Evolutionary conservation across 2,888 invertebrate genomes (phyloP).

Genomic region (Protophormia terraenovae): DNA sequence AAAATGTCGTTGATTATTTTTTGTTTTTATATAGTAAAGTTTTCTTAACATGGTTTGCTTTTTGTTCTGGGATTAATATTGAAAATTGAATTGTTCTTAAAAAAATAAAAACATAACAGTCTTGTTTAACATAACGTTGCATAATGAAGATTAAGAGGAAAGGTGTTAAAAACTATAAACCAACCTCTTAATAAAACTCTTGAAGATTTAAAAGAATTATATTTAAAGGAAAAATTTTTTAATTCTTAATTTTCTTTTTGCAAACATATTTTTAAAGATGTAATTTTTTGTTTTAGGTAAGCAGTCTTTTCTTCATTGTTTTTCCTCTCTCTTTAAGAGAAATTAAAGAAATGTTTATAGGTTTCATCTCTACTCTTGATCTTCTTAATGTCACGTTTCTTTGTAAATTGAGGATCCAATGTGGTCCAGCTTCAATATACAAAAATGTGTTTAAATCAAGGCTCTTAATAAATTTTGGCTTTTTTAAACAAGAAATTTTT

Average conservation of each 20-base stretch:
- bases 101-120: constrained; percentile 37
- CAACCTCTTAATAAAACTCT: too few relatives aligned
- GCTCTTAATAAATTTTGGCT: background rate
- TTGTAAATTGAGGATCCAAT: constrained; percentile 58
- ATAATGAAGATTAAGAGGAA: background rate
- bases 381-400: background rate
- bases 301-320: too few relatives aligned
- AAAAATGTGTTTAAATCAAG: constrained; percentile 13
- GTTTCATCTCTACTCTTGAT: background rate
- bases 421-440: constrained; percentile 58
- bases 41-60: background rate
- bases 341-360: background rate
- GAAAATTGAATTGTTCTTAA: constrained; percentile 24
- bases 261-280: background rate
- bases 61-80: constrained; percentile 6
- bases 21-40: background rate
- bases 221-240: too few relatives aligned
- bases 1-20: constrained; percentile 44
- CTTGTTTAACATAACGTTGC: constrained; percentile 36
- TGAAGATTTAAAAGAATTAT: too few relatives aligned
- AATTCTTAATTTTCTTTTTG: too few relatives aligned
- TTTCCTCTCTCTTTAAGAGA: background rate
- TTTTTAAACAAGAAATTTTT: constrained; percentile 33
- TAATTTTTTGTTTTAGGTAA: background rate
- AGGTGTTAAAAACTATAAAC: background rate